Conservation (phyloP, 2,888 invertebrate genomes). For the Entomobrya multifasciata region DNA sequence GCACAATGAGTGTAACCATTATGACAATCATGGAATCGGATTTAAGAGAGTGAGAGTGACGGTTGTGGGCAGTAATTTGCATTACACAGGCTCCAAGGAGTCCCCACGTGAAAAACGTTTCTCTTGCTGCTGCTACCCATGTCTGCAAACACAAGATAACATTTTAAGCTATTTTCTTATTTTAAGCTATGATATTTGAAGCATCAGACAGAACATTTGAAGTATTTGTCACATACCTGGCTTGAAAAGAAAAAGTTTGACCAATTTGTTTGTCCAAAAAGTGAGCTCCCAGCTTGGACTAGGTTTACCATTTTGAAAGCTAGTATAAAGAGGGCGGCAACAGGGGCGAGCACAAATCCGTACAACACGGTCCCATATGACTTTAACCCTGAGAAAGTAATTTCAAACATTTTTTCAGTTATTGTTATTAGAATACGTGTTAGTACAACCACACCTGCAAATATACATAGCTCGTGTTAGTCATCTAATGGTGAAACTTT, state of each 20-base stretch:
- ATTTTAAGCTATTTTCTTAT: background rate
- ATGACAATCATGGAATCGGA: constrained; percentile 87
- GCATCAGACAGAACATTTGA: too few species aligned
- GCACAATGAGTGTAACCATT: constrained; percentile 87
- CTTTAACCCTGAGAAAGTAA: constrained; percentile 84
- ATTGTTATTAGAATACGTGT: too few species aligned
- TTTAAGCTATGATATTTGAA: background rate
- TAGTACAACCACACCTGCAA: too few species aligned
- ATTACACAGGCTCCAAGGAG: constrained; percentile 90
- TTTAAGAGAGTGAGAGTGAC: constrained; percentile 85
- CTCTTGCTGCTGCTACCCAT: constrained; percentile 94
- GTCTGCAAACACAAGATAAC: constrained; percentile 84
- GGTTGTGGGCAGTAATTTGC: constrained; percentile 90
- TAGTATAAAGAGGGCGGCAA: constrained; percentile 88
- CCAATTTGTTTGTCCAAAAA: constrained; percentile 91
- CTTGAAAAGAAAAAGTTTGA: constrained; percentile 92
- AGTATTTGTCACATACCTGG: constrained; percentile 83
- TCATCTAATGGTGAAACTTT: too few species aligned
- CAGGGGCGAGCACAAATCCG: constrained; percentile 89
- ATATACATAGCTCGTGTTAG: too few species aligned
- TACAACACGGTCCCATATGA: constrained; percentile 92
- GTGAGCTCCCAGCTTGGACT: constrained; percentile 83
- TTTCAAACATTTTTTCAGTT: too few species aligned
- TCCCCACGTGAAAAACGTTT: constrained; percentile 94
- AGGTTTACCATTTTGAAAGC: constrained; percentile 89